Evolutionary conservation across 2,797 vertebrate species (phyloP).

Genomic region (Melanotaenia trifasciata): DNA sequence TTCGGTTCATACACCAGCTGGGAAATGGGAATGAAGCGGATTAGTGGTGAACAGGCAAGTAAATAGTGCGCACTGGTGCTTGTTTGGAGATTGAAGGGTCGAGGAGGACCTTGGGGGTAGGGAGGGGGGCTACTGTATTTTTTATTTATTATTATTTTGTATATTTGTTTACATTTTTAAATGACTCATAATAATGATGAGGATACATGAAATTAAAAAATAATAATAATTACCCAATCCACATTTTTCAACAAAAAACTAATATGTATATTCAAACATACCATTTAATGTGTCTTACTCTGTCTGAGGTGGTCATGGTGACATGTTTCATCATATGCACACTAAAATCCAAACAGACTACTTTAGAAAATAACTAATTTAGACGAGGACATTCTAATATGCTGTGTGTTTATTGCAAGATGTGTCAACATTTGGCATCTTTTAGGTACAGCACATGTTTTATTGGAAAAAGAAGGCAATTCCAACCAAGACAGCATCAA

Average conservation of each 20-base stretch:
- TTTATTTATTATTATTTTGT: background rate
- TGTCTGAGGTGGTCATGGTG: background rate
- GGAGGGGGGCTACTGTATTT: background rate
- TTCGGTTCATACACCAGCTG: constrained; percentile 48
- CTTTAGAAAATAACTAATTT: background rate
- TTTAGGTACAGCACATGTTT: background rate
- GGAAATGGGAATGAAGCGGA: constrained; percentile 67
- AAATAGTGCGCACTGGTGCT: constrained; percentile 1
- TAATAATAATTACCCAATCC: too few species aligned
- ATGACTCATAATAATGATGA: too few species aligned
- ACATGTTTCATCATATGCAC: background rate
- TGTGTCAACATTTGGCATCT: background rate
- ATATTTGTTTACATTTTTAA: too few species aligned
- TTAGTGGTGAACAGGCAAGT: constrained; percentile 60
- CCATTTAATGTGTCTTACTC: too few species aligned
- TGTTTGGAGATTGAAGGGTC: background rate
- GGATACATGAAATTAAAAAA: too few species aligned
- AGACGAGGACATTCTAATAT: background rate
- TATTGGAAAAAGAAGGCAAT: background rate
- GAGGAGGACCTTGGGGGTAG: background rate
- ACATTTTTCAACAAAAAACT: too few species aligned
- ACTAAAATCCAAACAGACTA: background rate
- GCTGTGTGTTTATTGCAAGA: background rate
- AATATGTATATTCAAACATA: too few species aligned
- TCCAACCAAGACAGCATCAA: background rate